phyloP scores from a whole-genome alignment of 2,797 vertebrate species.

The Girardinus metallicus region DNA sequence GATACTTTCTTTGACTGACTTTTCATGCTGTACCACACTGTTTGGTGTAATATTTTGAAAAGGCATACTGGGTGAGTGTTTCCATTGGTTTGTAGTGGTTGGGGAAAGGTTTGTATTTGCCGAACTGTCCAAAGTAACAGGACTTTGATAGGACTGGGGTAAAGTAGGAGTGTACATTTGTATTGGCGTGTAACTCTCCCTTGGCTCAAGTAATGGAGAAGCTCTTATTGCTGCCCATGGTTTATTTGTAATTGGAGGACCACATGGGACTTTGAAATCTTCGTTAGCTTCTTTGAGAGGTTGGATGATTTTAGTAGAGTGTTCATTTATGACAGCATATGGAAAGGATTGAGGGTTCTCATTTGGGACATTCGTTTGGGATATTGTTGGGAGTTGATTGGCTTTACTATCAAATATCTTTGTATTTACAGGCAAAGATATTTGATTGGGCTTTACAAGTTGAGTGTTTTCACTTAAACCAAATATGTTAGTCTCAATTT shows the following conservation, averaged over 20 bases:
- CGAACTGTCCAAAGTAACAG: conserved; percentile 21
- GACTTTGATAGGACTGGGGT: conserved; percentile 28
- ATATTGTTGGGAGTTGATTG: conserved; percentile 27
- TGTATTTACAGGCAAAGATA: not conserved
- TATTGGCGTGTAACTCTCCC: conserved; percentile 25
- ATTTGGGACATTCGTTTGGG: conserved; percentile 29
- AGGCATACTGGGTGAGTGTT: conserved; percentile 3
- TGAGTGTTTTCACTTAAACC: conserved; percentile 20
- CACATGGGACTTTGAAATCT: conserved; percentile 32
- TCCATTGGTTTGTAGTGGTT: conserved; percentile 21
- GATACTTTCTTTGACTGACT: conserved; percentile 18
- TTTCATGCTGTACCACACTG: conserved; percentile 7
- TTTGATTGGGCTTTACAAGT: conserved; percentile 17
- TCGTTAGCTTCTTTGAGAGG: conserved; percentile 19
- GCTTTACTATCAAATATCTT: too few species aligned
- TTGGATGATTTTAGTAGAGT: conserved; percentile 11
- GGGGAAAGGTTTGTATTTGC: conserved; percentile 35
- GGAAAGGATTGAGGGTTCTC: conserved; percentile 15
- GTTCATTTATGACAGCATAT: conserved; percentile 13
- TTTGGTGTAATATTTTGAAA: conserved; percentile 24
- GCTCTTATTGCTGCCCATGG: conserved; percentile 33
- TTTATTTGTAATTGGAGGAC: conserved; percentile 31
- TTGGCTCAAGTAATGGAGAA: conserved; percentile 48
- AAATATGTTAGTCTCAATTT: conserved; percentile 8
- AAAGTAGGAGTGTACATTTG: conserved; percentile 30